These are phyloP conservation scores for Heteractis magnifica DNA, from an alignment of 92 coral and sea anemone species.

Conservation along the genomic window DNA sequence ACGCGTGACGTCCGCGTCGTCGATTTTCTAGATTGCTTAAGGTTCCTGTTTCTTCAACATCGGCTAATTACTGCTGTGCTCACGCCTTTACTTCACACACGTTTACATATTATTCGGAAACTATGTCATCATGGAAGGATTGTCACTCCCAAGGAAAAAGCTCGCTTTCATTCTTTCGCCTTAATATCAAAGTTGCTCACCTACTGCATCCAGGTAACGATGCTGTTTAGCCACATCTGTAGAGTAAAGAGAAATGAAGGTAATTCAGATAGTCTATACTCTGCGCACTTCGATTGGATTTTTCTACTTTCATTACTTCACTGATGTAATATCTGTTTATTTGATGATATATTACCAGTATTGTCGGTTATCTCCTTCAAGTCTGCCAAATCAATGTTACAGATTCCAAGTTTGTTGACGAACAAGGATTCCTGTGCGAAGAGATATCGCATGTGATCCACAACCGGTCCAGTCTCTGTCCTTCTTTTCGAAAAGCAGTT, in stretches of 20 bases:
- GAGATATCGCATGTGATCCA: slow-evolving; percentile 15
- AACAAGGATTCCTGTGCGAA: slow-evolving; percentile 21
- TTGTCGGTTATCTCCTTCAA: slow-evolving; percentile 12
- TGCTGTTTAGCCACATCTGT: slow-evolving; percentile 1
- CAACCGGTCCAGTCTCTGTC: background rate
- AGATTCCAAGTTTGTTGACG: slow-evolving; percentile 16
- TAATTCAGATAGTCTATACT: background rate
- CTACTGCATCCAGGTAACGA: slow-evolving; percentile 3
- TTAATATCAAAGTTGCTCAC: background rate
- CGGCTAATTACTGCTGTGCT: too few relatives aligned
- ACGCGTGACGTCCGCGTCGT: too few relatives aligned
- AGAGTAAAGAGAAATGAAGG: background rate
- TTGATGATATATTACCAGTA: background rate
- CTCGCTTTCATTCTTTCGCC: background rate
- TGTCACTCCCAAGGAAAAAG: background rate
- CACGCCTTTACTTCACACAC: too few relatives aligned
- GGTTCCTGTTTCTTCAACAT: too few relatives aligned
- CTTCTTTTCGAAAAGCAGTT: slow-evolving; percentile 9
- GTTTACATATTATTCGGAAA: too few relatives aligned
- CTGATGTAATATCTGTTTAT: background rate
- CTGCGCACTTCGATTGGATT: background rate
- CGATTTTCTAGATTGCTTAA: too few relatives aligned
- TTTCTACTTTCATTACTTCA: background rate
- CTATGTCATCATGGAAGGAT: too few relatives aligned
- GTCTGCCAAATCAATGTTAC: background rate